Evolutionary conservation across 1,140 invertebrate genomes (phyloP).

Genomic region (Cydia pomonella): DNA sequence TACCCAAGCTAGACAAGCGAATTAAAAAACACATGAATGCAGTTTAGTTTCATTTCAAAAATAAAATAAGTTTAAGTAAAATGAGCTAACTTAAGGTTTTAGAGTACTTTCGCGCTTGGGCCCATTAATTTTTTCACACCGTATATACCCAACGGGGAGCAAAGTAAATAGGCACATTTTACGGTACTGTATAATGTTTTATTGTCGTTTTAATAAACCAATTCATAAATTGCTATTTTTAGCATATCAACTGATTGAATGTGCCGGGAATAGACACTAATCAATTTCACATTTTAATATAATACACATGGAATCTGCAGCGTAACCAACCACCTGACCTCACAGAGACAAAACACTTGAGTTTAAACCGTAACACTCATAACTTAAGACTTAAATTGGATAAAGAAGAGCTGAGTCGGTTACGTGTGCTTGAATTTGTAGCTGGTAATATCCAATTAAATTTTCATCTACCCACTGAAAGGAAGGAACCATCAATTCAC

Average conservation of each 20-base stretch:
- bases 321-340: conserved; percentile 20
- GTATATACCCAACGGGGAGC: no score
- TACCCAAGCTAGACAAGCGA: no score
- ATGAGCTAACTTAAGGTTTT: no score
- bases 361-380: neutral
- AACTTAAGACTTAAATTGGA: neutral
- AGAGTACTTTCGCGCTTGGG: no score
- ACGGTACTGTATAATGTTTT: no score
- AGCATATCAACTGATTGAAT: neutral
- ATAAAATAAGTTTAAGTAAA: no score
- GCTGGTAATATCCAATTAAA: conserved; percentile 40
- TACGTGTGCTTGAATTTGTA: neutral
- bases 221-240: no score
- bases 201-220: no score
- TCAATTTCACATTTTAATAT: conserved; percentile 28
- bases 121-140: no score
- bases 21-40: no score
- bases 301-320: conserved; percentile 13
- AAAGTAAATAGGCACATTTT: no score
- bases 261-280: neutral
- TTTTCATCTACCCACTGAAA: conserved; percentile 35
- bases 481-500: conserved; percentile 38
- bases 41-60: no score
- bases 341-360: neutral
- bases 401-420: neutral